phyloP scores from a whole-genome alignment of 1,140 invertebrate genomes.

The Cydia amplana region DNA sequence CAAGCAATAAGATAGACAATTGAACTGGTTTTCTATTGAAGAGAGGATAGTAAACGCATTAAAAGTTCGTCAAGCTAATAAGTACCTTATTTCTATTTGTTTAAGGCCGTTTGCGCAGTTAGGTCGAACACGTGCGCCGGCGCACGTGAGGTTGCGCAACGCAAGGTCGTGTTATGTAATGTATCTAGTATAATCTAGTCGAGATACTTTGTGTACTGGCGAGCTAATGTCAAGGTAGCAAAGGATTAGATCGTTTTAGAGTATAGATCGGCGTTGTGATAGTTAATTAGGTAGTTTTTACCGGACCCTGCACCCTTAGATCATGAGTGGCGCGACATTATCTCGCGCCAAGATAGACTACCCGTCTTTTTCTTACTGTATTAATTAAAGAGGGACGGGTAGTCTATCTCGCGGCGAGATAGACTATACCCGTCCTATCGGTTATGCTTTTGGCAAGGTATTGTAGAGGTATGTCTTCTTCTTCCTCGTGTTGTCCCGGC shows the following conservation, averaged over 20 bases:
- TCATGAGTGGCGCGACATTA: no score
- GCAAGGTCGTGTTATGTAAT: constrained; percentile 29
- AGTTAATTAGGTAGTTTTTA: neutral
- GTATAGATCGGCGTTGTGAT: neutral
- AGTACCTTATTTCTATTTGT: neutral
- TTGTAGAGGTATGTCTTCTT: no score
- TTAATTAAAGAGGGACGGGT: no score
- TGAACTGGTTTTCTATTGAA: neutral
- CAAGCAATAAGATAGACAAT: neutral
- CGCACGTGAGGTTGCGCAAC: constrained; percentile 27
- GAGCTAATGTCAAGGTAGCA: constrained; percentile 11
- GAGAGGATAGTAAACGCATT: neutral
- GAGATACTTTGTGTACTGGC: neutral
- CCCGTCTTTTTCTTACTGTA: no score
- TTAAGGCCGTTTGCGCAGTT: constrained; percentile 5
- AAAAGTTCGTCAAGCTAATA: neutral
- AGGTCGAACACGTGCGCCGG: neutral
- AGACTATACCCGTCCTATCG: no score
- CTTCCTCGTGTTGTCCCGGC: no score
- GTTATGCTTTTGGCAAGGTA: no score
- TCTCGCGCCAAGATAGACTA: no score
- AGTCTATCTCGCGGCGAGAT: no score
- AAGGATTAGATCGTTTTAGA: constrained; percentile 9
- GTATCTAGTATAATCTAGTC: constrained; percentile 16
- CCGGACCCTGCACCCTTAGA: no score